Base-by-base conservation (phyloP, 2,113 vertebrate species). In the Corythoichthys haematopterus region DNA sequence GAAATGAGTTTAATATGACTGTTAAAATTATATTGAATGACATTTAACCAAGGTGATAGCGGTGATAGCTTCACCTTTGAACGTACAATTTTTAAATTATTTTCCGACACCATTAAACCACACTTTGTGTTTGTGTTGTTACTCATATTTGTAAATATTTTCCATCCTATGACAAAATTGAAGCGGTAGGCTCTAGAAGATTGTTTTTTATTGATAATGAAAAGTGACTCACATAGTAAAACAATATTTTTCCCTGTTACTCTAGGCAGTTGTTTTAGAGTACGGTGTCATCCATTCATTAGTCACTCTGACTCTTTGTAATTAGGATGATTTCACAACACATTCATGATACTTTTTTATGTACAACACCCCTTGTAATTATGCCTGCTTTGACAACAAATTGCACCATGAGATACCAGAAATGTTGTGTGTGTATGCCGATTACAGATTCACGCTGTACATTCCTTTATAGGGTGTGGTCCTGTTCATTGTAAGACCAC, bases 231-330 rank as follows among this genome's bases (percentile, higher is more conserved):
- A 74, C 81, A 81, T 76, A 77, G 71, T 83, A 72, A 78, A 87
- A 88, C 77, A 85, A 85, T 84, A 20, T 81, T 80, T 66, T 84
- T 86, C 20, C 82, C 78, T 74, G 79, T 88, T 84, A 82, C 77
- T 76, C 76, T 78, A 72, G 65, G 57, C 70, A 64, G 78, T 74
- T 78, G 79, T 70, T 85, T 83, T 81, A 76, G 80, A 82, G 80
- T 73, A 59, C 59, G 53, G 20, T 78, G 77, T 84, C 78, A 79
- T 56, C 57, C 66, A 43, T 43, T 66, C 80, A 88, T 84, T 86
- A 80, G 79, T 86, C 84, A 83, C 45, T 72, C 36, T 51, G 28
- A 51, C 72, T 66, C 70, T 70, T 77, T 85, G 75, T 79, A 86
- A 86, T 86, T 85, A 85, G 57, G 52, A 80, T 66, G 63, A 77